Evolutionary conservation across 2,113 vertebrate genomes (phyloP).

Genomic region (Albula goreensis): DNA sequence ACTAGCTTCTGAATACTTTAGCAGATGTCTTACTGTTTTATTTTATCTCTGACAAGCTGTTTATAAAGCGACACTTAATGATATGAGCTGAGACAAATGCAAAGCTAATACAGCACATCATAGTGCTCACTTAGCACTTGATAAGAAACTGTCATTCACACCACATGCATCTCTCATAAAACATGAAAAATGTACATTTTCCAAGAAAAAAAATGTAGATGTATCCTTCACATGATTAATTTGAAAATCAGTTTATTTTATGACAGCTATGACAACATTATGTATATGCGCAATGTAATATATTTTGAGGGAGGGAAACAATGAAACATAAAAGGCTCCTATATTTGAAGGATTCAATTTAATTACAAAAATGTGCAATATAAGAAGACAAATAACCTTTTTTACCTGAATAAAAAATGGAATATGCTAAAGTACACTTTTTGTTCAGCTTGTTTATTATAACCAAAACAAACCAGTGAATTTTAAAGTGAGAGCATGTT

Average conservation of each 20-base stretch:
- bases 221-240: neutral
- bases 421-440: neutral
- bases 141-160: neutral
- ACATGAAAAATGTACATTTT: neutral
- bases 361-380: neutral
- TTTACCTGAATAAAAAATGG: too few species aligned
- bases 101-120: neutral
- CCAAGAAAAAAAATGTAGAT: neutral
- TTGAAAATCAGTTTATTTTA: neutral
- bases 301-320: neutral
- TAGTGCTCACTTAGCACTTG: neutral
- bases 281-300: neutral
- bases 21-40: neutral
- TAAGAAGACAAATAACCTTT: too few species aligned
- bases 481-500: neutral
- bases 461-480: neutral
- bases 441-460: neutral
- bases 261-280: too few species aligned
- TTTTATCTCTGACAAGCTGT: neutral
- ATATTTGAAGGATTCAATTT: neutral
- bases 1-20: neutral
- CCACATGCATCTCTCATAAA: neutral
- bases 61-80: neutral
- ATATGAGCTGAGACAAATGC: neutral
- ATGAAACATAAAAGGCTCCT: neutral